Conservation (phyloP, 2,113 vertebrate species). For the Megalops atlanticus region DNA sequence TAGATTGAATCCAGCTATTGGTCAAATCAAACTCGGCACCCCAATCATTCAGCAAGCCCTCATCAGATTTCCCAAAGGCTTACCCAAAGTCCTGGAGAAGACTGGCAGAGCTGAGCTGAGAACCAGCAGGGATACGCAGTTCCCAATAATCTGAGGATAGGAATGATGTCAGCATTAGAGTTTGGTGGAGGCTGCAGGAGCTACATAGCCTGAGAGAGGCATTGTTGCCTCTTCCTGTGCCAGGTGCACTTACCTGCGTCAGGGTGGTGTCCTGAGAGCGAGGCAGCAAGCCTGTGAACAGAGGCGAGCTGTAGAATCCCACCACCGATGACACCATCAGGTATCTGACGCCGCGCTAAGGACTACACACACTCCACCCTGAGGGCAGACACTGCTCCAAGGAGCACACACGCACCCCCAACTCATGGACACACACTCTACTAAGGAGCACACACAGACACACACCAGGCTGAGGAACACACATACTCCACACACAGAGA, state of each 20-base stretch:
- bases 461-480: neutral
- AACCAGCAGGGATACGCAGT: constrained; percentile 91
- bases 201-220: no score
- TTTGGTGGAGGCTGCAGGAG: no score
- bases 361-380: neutral
- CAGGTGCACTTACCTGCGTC: constrained; percentile 78
- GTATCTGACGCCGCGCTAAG: constrained; percentile 75
- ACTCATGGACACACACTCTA: neutral
- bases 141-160: constrained; percentile 86
- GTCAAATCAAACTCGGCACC: neutral
- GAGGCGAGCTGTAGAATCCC: constrained; percentile 92
- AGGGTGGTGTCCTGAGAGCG: constrained; percentile 84
- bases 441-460: neutral
- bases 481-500: no score
- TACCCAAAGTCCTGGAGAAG: constrained; percentile 94
- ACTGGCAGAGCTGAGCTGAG: constrained; percentile 94
- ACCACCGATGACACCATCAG: constrained; percentile 92
- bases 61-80: constrained; percentile 45
- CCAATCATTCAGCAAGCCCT: neutral
- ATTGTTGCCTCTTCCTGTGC: neutral
- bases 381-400: no score
- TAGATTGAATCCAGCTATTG: neutral
- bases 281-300: constrained; percentile 84
- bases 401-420: no score
- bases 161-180: neutral